Evolutionary conservation across 2,888 invertebrate genomes (phyloP).

Genomic region (Habroteleia sp.): DNA sequence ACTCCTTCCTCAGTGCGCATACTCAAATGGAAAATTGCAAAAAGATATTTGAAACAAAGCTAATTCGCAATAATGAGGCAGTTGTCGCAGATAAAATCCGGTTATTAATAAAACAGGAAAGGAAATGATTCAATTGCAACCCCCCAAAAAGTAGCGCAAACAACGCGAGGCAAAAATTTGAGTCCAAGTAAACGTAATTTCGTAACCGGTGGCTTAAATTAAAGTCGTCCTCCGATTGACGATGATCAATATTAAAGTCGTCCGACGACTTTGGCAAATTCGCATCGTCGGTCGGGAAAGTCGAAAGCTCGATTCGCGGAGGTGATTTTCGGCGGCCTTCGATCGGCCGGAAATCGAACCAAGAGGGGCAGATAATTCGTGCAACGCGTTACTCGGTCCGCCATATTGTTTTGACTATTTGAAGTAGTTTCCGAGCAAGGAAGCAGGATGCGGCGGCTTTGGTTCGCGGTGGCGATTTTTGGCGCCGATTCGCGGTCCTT

Average conservation of each 20-base stretch:
- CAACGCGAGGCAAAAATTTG: background rate
- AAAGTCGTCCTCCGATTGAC: conserved; percentile 16
- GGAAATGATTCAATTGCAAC: too few relatives aligned
- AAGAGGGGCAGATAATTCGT: conserved; percentile 45
- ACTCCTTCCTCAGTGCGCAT: too few relatives aligned
- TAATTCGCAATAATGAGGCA: too few relatives aligned
- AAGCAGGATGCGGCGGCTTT: background rate
- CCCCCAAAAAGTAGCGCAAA: too few relatives aligned
- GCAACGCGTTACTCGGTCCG: conserved; percentile 57
- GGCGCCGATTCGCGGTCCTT: background rate
- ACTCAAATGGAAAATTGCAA: too few relatives aligned
- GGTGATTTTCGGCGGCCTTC: too few relatives aligned
- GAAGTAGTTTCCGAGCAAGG: background rate
- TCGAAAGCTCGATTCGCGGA: too few relatives aligned
- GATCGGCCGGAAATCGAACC: background rate
- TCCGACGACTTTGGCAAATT: background rate
- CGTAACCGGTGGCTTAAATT: conserved; percentile 8
- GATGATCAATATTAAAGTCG: conserved; percentile 12
- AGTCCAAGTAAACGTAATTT: conserved; percentile 4
- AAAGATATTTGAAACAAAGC: too few relatives aligned
- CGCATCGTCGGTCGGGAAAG: background rate
- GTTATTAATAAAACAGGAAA: too few relatives aligned
- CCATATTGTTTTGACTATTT: conserved; percentile 56
- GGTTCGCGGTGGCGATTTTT: conserved; percentile 3
- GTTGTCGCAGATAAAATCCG: too few relatives aligned